These are phyloP conservation scores for Grapholita molesta DNA, from an alignment of 1,140 invertebrate species.

Conservation along the genomic window DNA sequence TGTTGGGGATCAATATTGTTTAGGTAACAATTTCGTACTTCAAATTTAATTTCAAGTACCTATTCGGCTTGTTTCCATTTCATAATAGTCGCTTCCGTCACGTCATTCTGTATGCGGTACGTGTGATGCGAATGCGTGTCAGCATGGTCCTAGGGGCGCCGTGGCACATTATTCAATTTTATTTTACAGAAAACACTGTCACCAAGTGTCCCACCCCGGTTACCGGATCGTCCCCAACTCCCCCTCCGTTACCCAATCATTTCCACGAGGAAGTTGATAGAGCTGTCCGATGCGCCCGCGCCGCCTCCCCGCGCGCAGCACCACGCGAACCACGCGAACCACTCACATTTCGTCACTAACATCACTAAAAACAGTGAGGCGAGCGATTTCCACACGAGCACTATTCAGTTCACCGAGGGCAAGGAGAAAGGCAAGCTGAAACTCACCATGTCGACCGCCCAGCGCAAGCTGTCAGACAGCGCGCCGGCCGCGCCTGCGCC, in stretches of 20 bases:
- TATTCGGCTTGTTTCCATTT: slow-evolving; percentile 6
- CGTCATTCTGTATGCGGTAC: slow-evolving; percentile 25
- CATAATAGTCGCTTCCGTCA: background rate
- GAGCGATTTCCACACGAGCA: slow-evolving; percentile 60
- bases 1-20: background rate
- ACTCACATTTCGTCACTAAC: slow-evolving; percentile 53
- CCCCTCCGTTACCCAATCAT: slow-evolving; percentile 66
- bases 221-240: slow-evolving; percentile 65
- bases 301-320: slow-evolving; percentile 51
- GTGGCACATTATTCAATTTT: slow-evolving; percentile 71
- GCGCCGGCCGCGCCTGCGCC: slow-evolving; percentile 22
- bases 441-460: slow-evolving; percentile 56
- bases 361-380: slow-evolving; percentile 56
- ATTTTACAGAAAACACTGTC: slow-evolving; percentile 72
- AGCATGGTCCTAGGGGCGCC: slow-evolving; percentile 56
- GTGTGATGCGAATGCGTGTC: slow-evolving; percentile 27
- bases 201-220: slow-evolving; percentile 63
- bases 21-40: background rate
- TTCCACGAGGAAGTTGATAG: slow-evolving; percentile 62
- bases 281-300: slow-evolving; percentile 58
- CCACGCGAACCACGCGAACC: slow-evolving; percentile 34
- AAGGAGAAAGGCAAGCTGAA: slow-evolving; percentile 63
- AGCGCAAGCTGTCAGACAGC: slow-evolving; percentile 38
- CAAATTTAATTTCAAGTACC: background rate
- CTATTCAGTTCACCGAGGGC: slow-evolving; percentile 59